Conservation (phyloP, 1,140 invertebrate species). For the Berghia stephanieae region DNA sequence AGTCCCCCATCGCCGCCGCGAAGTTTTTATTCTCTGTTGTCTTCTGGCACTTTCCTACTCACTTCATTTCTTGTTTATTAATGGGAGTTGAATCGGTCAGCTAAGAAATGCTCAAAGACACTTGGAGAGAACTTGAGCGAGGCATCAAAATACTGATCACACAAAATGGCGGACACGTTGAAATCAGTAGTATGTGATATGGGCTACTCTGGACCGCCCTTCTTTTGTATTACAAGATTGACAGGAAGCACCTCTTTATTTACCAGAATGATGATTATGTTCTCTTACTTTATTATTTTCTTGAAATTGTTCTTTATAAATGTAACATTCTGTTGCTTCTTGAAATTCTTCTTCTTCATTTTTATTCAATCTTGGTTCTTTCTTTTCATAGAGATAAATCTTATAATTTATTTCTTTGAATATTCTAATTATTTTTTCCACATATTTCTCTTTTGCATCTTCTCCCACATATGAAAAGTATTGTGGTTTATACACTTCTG, state of each 20-base stretch:
- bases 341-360: conserved; percentile 29
- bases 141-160: too few species aligned
- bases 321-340: conserved; percentile 30
- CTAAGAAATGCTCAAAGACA: too few species aligned
- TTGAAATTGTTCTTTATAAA: conserved; percentile 28
- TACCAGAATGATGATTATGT: conserved; percentile 24
- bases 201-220: too few species aligned
- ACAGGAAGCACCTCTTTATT: conserved; percentile 32
- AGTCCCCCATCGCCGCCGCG: too few species aligned
- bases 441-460: conserved; percentile 28
- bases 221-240: conserved; percentile 33
- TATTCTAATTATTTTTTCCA: conserved; percentile 29
- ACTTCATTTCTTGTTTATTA: too few species aligned
- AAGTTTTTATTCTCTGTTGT: too few species aligned
- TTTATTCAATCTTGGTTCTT: conserved; percentile 23
- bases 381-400: conserved; percentile 1
- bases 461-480: conserved; percentile 17
- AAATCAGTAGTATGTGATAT: too few species aligned
- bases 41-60: too few species aligned
- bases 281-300: conserved; percentile 34
- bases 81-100: too few species aligned
- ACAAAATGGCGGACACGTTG: too few species aligned
- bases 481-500: neutral
- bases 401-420: conserved; percentile 21
- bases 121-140: too few species aligned